phyloP scores from a whole-genome alignment of 2,888 invertebrate genomes.

The Thysanoteuthis rhombus region DNA sequence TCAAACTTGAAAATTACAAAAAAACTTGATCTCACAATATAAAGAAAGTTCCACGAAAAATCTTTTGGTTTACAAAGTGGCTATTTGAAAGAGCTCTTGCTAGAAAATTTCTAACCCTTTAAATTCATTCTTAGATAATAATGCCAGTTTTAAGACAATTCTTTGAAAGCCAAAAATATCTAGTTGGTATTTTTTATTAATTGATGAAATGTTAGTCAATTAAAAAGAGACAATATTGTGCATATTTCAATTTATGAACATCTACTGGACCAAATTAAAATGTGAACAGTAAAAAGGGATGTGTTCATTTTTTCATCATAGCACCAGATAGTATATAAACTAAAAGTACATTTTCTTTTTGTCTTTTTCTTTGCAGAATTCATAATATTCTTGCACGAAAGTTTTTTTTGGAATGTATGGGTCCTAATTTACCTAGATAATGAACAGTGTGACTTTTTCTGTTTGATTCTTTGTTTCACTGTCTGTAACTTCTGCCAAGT shows the following conservation, averaged over 20 bases:
- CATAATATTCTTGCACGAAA: background rate
- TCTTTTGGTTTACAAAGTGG: too few relatives aligned
- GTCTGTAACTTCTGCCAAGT: too few relatives aligned
- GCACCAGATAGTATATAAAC: background rate
- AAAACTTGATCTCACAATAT: too few relatives aligned
- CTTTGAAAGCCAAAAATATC: background rate
- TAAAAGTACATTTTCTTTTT: background rate
- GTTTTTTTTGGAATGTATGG: background rate
- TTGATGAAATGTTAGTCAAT: background rate
- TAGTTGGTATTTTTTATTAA: background rate
- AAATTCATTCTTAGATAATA: background rate
- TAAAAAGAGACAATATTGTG: background rate
- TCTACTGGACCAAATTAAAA: background rate
- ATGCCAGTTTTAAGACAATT: background rate
- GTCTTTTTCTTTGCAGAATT: background rate
- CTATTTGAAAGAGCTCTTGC: too few relatives aligned
- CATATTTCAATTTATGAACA: too few relatives aligned
- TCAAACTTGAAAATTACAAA: too few relatives aligned
- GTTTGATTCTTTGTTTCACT: too few relatives aligned
- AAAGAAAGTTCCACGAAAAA: too few relatives aligned
- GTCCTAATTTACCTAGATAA: too few relatives aligned
- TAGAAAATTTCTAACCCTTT: too few relatives aligned
- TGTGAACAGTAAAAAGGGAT: background rate
- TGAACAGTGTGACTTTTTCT: too few relatives aligned
- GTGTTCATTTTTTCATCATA: background rate